Conservation (phyloP, 2,888 invertebrate genomes). For the Rotaria magnacalcarata region DNA sequence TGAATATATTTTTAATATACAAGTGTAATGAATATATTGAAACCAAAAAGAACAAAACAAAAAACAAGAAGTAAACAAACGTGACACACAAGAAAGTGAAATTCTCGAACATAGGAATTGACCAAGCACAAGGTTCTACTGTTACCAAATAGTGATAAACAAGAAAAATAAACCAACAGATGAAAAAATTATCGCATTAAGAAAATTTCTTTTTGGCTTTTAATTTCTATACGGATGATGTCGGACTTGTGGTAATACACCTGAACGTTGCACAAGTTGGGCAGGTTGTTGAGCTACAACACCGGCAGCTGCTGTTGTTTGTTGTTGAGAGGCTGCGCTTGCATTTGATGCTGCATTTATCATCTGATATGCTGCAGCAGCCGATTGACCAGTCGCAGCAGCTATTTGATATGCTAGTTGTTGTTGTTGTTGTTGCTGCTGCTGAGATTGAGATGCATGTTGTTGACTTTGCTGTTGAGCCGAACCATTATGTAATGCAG, state of each 20-base stretch:
- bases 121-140: not conserved
- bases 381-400: not conserved
- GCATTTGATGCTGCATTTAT: not conserved
- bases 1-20: not conserved
- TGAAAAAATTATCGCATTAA: too few relatives aligned
- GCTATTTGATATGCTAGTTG: not conserved
- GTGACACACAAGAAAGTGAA: not conserved
- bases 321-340: not conserved
- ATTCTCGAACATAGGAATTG: not conserved
- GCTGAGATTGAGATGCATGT: not conserved
- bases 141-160: conserved; percentile 1
- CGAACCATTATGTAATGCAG: conserved; percentile 23
- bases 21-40: conserved; percentile 11
- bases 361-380: not conserved
- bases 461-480: conserved; percentile 16
- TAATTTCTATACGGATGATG: conserved; percentile 36
- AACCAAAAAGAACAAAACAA: not conserved
- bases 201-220: not conserved
- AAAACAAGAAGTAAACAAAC: not conserved
- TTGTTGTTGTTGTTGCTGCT: not conserved
- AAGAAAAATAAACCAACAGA: not conserved
- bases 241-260: conserved; percentile 18
- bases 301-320: not conserved
- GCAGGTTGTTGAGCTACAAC: conserved; percentile 7
- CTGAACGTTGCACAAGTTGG: not conserved